Evolutionary conservation across 2,797 vertebrate genomes (phyloP).

Genomic region (Hafferia zeledoni): DNA sequence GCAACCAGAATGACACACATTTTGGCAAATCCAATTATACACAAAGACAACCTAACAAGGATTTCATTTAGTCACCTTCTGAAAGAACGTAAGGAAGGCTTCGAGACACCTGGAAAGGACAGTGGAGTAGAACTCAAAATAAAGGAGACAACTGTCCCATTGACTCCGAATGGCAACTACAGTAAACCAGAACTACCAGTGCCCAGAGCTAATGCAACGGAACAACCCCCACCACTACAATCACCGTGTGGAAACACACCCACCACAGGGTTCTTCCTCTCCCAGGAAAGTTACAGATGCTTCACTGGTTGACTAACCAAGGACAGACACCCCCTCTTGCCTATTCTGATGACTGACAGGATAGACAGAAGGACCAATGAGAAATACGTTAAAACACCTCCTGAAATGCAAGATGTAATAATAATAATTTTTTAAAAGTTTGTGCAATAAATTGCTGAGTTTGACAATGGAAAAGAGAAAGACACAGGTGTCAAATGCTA

Average conservation of each 20-base stretch:
- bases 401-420: background rate
- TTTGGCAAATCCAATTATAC: background rate
- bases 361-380: background rate
- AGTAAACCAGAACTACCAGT: background rate
- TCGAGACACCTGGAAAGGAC: background rate
- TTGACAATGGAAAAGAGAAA: background rate
- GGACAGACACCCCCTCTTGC: background rate
- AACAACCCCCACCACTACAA: background rate
- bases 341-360: background rate
- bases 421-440: background rate
- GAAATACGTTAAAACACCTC: background rate
- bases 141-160: background rate
- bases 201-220: background rate
- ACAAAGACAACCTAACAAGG: background rate
- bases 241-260: background rate
- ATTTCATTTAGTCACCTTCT: background rate
- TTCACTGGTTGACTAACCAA: background rate
- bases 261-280: background rate
- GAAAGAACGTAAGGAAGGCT: background rate
- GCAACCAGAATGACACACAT: background rate
- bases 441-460: background rate
- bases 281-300: background rate
- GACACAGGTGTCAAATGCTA: background rate
- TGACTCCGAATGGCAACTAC: background rate
- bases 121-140: background rate